phyloP scores from a whole-genome alignment of 2,888 invertebrate genomes.

The Oscheius sp. region DNA sequence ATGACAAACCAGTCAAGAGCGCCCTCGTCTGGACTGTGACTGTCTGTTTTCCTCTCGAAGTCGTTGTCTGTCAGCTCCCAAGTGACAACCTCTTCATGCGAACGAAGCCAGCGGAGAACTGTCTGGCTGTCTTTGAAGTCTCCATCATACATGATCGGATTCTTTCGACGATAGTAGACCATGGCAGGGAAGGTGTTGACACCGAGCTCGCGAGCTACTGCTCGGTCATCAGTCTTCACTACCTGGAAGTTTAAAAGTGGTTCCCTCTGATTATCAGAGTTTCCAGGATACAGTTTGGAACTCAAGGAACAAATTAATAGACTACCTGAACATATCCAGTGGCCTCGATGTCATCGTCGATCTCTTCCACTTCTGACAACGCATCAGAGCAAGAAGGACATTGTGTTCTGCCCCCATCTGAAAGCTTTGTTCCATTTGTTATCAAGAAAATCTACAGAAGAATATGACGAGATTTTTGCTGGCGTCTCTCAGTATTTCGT shows the following conservation, averaged over 20 bases:
- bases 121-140: conserved; percentile 72
- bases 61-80: conserved; percentile 72
- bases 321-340: conserved; percentile 72
- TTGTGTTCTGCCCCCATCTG: conserved; percentile 80
- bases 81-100: conserved; percentile 71
- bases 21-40: conserved; percentile 71
- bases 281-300: too few relatives aligned
- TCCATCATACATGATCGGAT: conserved; percentile 93
- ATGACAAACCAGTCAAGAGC: conserved; percentile 73
- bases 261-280: too few relatives aligned
- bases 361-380: conserved; percentile 87
- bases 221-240: conserved; percentile 72
- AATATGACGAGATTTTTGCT: conserved; percentile 94
- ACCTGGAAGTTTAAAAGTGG: conserved; percentile 46
- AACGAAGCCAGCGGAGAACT: conserved; percentile 71
- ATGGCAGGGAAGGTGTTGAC: conserved; percentile 94
- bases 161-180: conserved; percentile 94
- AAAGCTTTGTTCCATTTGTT: not conserved
- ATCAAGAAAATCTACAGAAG: conserved; percentile 83
- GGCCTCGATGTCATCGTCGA: conserved; percentile 86
- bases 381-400: conserved; percentile 87
- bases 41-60: conserved; percentile 68
- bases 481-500: conserved; percentile 91
- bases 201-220: conserved; percentile 91
- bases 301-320: not conserved